phyloP scores from a whole-genome alignment of 2,888 invertebrate genomes.

The Nemotelus pantherinus region DNA sequence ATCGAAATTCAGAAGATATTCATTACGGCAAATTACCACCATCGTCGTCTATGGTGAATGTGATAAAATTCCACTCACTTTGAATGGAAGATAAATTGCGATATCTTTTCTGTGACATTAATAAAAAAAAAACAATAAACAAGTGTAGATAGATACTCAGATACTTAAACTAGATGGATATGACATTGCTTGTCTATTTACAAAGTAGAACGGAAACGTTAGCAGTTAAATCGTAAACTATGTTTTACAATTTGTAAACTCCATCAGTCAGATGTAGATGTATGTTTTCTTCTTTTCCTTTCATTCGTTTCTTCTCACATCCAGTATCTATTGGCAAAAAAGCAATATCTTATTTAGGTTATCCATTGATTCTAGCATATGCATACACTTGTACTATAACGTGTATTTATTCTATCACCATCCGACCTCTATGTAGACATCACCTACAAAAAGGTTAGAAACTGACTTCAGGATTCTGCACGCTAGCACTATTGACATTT shows the following conservation, averaged over 20 bases:
- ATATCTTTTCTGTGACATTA: not conserved
- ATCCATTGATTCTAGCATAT: too few species aligned
- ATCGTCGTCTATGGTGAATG: conserved; percentile 5
- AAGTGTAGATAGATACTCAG: not conserved
- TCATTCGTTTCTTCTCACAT: too few species aligned
- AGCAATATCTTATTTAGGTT: too few species aligned
- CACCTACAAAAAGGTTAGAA: not conserved
- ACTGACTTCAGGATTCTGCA: not conserved
- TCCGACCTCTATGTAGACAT: not conserved
- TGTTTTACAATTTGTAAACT: not conserved
- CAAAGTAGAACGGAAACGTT: conserved; percentile 13
- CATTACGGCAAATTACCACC: not conserved
- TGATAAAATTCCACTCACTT: conserved; percentile 14
- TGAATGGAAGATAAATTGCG: not conserved
- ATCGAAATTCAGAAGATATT: not conserved
- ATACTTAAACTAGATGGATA: not conserved
- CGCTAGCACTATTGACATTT: not conserved
- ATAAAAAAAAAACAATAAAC: not conserved
- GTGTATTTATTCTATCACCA: too few species aligned
- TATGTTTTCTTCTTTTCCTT: too few species aligned
- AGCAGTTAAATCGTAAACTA: not conserved
- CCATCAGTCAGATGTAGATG: not conserved
- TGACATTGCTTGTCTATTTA: not conserved
- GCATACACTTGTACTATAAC: too few species aligned
- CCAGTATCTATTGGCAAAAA: too few species aligned